A percentile compares a stretch with the other conserved stretches of the same genome.
These are phyloP conservation scores for Pseudococcus viburni DNA, from an alignment of 2,888 invertebrate species.

Conservation along the genomic window DNA sequence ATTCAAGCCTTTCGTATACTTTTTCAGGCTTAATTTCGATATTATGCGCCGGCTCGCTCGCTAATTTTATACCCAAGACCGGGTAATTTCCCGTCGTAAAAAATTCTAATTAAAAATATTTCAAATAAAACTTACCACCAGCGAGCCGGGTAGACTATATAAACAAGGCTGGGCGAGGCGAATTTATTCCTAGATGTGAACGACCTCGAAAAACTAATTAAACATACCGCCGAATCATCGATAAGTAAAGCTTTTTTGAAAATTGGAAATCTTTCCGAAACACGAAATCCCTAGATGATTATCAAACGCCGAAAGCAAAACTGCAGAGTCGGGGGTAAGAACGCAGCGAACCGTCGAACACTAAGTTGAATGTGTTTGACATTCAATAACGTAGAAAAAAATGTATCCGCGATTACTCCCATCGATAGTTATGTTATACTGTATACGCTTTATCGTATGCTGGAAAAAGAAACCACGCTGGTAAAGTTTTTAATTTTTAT, in stretches of 20 bases:
- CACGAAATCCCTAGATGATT: slow-evolving; percentile 39
- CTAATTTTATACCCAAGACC: background rate
- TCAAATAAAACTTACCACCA: background rate
- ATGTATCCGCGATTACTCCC: slow-evolving; percentile 18
- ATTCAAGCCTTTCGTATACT: background rate
- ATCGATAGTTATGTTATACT: background rate
- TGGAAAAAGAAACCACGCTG: background rate
- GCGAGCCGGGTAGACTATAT: background rate
- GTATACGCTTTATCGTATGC: background rate
- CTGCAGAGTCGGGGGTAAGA: background rate
- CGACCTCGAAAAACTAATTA: slow-evolving; percentile 43
- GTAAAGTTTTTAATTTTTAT: too few relatives aligned
- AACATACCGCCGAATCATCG: slow-evolving; percentile 47
- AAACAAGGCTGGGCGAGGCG: background rate
- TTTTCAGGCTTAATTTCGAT: background rate
- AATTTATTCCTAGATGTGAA: background rate
- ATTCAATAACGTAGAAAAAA: slow-evolving; percentile 18
- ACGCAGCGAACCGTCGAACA: background rate
- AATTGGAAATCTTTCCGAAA: slow-evolving; percentile 30
- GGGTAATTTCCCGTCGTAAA: background rate
- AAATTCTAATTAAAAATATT: slow-evolving; percentile 36
- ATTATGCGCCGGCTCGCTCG: background rate
- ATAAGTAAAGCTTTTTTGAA: slow-evolving; percentile 14
- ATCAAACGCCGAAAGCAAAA: slow-evolving; percentile 30
- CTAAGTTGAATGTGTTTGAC: slow-evolving; percentile 25